Conservation (phyloP, 2,113 vertebrate species). For the Herpetotheres cachinnans region DNA sequence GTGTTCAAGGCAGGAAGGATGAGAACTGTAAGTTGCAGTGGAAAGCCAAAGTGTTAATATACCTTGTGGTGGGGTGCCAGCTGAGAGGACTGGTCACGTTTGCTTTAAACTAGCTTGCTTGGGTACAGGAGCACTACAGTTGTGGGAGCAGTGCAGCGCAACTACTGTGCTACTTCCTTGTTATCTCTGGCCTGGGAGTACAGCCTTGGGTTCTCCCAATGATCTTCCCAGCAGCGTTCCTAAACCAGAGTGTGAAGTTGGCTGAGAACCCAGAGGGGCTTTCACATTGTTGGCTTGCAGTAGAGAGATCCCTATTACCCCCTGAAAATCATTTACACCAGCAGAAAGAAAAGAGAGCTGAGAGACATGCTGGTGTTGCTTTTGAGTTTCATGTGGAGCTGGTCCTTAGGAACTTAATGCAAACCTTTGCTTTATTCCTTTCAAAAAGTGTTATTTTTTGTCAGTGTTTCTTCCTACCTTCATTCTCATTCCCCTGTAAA, state of each 20-base stretch:
- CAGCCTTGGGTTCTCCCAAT: background rate
- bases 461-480: background rate
- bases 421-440: background rate
- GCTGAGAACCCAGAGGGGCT: background rate
- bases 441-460: background rate
- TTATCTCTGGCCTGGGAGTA: background rate
- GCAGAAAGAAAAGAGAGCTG: background rate
- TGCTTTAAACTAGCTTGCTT: background rate
- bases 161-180: background rate
- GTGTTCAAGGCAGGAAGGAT: background rate
- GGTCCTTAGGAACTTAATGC: background rate
- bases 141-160: background rate
- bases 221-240: background rate
- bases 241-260: fast-evolving
- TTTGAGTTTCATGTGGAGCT: background rate
- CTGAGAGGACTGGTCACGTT: background rate
- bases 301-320: background rate
- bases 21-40: background rate
- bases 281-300: background rate
- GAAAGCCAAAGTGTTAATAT: background rate
- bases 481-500: background rate
- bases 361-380: background rate
- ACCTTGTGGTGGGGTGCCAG: background rate
- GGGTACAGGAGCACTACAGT: background rate
- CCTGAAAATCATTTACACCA: background rate